Base-by-base conservation (phyloP, 1,140 invertebrate species). In the Drosophila ambigua region DNA sequence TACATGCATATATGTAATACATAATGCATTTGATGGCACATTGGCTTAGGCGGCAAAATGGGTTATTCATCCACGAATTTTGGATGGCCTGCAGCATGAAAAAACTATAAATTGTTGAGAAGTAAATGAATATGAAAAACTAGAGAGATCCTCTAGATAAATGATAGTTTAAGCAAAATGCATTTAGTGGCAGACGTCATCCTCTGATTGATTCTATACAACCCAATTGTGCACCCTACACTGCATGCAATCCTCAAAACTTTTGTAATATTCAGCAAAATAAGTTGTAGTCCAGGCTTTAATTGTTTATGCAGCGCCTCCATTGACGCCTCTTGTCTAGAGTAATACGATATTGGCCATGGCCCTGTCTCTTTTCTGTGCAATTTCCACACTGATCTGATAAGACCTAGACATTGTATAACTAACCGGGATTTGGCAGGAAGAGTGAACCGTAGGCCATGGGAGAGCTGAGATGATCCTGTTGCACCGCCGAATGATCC, bases 391-490 rank as follows among this genome's bases (percentile, higher is more conserved):
- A 46, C 63, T 57, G 72, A 84, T 84, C 84, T 79, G 66, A 39
- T 53, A 50, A 26, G 51, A 62, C 46, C 28, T 77, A 74, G 43
- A 16, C 35, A 15, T n/a, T 8, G 16, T 24, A 51, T 45, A 44
- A 54, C 90, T 89, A 60, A 91, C 90, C 90, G 77, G 84, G 59
- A 76, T 91, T 91, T 26, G 78, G 81, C 52, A 91, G 57, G 72
- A 90, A 91, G 48, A 91, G 66, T 5, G 88, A 74, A 2, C 87
- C 88, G 46, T 91, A 91, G 63, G 88, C 83, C 65, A 91, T 81
- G 2, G 90, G 88, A 8, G 90, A 91, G 52, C 85, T 91, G n/a
- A 91, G 82, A 26, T 80, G 83, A 61, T 91, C 90, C 58, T 91
- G 90, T 35, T 90, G 85, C 44, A 74, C 71, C 16, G 88, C 74